These are phyloP conservation scores for Ageneiosus marmoratus DNA, from an alignment of 2,113 vertebrate genomes.

Conservation along the genomic window DNA sequence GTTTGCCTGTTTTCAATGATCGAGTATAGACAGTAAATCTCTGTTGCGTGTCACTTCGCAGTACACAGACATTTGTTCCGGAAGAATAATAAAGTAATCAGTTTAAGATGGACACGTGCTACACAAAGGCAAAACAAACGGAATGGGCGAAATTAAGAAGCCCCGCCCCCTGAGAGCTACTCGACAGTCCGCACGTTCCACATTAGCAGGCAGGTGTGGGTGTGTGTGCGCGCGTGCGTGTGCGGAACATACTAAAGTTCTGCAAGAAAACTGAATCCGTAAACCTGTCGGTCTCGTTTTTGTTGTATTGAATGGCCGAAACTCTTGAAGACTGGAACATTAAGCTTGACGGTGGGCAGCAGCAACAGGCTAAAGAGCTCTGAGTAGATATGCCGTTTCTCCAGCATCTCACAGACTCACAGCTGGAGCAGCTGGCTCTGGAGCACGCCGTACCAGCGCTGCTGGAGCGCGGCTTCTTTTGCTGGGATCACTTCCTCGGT, in stretches of 20 bases:
- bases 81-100: constrained; percentile 17
- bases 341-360: not conserved
- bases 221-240: not conserved
- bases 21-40: too few relatives aligned
- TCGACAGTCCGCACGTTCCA: constrained; percentile 68
- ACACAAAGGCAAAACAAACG: not conserved
- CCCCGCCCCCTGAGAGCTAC: constrained; percentile 44
- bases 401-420: constrained; percentile 70
- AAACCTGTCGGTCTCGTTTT: not conserved
- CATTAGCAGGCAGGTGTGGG: constrained; percentile 36
- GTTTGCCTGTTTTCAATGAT: not conserved
- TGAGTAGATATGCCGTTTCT: constrained; percentile 72
- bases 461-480: constrained; percentile 82
- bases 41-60: not conserved
- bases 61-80: constrained; percentile 5
- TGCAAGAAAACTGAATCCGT: not conserved
- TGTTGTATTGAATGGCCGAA: not conserved
- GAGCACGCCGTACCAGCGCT: constrained; percentile 84
- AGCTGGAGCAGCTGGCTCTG: constrained; percentile 82
- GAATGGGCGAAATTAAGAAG: not conserved
- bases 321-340: not conserved
- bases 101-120: constrained; percentile 2
- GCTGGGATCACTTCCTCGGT: constrained; percentile 85
- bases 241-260: not conserved
- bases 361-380: not conserved